Percentiles rank a stretch among this genome's conserved stretches.
phyloP scores from a whole-genome alignment of 2,113 vertebrate species.

The Zingel zingel region DNA sequence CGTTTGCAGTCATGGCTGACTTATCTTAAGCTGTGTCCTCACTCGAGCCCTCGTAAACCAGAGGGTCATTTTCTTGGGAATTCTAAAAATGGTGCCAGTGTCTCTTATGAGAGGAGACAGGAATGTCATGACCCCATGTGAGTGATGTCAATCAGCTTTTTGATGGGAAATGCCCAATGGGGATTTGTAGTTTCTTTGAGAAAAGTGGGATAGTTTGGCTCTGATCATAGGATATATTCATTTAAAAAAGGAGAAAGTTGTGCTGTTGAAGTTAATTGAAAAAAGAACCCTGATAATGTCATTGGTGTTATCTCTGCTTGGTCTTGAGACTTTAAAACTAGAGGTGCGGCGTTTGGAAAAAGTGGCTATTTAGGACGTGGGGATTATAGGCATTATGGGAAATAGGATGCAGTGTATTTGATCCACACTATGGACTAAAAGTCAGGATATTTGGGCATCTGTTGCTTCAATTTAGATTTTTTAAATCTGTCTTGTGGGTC shows the following conservation, averaged over 20 bases:
- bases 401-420: background rate
- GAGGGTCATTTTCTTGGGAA: conserved; percentile 66
- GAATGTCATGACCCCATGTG: conserved; percentile 79
- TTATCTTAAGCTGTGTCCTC: conserved; percentile 68
- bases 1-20: conserved; percentile 53
- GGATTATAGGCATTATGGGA: background rate
- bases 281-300: background rate
- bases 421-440: background rate
- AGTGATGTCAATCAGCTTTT: conserved; percentile 75
- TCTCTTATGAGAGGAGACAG: conserved; percentile 56
- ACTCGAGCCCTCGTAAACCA: conserved; percentile 52
- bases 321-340: background rate
- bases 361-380: background rate
- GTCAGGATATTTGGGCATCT: background rate
- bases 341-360: background rate
- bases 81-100: conserved; percentile 77
- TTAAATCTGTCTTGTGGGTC: background rate
- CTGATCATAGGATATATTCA: background rate
- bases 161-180: conserved; percentile 56
- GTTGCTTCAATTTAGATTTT: background rate
- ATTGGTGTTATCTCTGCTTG: background rate
- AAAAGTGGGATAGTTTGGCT: conserved; percentile 32
- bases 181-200: conserved; percentile 53
- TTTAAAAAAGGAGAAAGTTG: background rate
- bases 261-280: background rate